phyloP scores from a whole-genome alignment of 35 echinoderm and acorn worm species.

The Stichopus chloronotus region DNA sequence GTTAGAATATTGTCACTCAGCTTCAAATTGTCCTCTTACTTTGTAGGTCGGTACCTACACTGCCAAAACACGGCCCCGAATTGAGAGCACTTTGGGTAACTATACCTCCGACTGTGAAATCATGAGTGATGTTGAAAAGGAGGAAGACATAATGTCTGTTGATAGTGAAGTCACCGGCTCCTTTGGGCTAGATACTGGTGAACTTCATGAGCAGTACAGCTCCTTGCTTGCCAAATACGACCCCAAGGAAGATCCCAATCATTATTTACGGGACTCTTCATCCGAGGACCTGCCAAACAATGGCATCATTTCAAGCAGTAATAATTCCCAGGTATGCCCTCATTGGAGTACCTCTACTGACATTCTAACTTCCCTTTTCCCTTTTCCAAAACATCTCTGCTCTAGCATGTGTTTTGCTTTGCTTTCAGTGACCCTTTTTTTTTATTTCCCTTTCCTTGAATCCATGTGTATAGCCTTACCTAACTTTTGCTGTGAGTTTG shows the following conservation, averaged over 20 bases:
- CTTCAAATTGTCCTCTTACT: constrained; percentile 27
- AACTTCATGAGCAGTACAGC: constrained; percentile 91
- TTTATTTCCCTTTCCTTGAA: no score
- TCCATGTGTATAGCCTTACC: no score
- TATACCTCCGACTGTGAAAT: constrained; percentile 64
- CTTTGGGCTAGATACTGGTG: constrained; percentile 78
- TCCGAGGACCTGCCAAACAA: constrained; percentile 15
- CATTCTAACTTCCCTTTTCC: constrained; percentile 10
- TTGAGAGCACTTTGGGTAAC: constrained; percentile 89
- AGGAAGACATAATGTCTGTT: constrained; percentile 65
- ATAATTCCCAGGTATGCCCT: constrained; percentile 52
- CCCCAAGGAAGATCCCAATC: constrained; percentile 2
- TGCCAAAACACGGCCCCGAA: constrained; percentile 83
- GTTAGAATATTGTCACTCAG: not conserved
- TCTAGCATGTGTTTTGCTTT: not conserved
- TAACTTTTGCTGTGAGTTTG: no score
- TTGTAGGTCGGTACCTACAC: constrained; percentile 94
- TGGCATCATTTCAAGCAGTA: constrained; percentile 13
- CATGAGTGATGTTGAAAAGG: constrained; percentile 68
- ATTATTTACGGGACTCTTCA: not conserved
- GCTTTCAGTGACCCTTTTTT: no score
- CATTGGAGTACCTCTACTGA: not conserved
- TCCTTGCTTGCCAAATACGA: constrained; percentile 83
- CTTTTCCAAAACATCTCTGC: not conserved
- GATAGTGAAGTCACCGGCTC: constrained; percentile 70